A percentile compares a stretch with the other conserved stretches of the same genome.
phyloP scores from a whole-genome alignment of 2,797 vertebrate species.

The Epinephelus awoara region DNA sequence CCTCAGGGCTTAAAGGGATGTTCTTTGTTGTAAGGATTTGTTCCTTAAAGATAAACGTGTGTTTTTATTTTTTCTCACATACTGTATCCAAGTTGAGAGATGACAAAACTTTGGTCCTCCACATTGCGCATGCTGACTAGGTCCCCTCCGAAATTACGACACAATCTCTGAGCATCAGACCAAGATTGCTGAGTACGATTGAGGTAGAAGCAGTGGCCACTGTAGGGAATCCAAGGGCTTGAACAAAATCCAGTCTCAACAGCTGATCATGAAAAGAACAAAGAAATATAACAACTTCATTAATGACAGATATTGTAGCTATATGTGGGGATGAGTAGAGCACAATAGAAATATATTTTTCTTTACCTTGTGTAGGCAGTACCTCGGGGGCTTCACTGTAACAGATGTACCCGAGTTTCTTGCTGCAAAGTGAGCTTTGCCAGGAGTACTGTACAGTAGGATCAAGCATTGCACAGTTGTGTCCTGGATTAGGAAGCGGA shows the following conservation, averaged over 20 bases:
- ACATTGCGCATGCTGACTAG: conserved; percentile 89
- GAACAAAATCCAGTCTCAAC: conserved; percentile 79
- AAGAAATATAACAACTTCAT: neutral
- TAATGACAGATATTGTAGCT: neutral
- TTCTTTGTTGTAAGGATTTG: neutral
- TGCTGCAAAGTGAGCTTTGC: conserved; percentile 87
- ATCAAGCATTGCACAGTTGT: conserved; percentile 87
- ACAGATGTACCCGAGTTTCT: conserved; percentile 92
- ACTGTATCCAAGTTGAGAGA: conserved; percentile 93
- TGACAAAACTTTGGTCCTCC: conserved; percentile 91
- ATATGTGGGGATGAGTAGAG: neutral
- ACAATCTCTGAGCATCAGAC: conserved; percentile 85
- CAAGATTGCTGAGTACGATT: conserved; percentile 85
- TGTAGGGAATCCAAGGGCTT: conserved; percentile 89
- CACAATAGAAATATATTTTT: conserved; percentile 16
- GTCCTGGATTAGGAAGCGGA: conserved; percentile 87
- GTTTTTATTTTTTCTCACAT: neutral
- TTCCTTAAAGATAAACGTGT: neutral
- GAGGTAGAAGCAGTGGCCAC: conserved; percentile 90
- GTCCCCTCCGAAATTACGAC: conserved; percentile 89
- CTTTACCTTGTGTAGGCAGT: conserved; percentile 35
- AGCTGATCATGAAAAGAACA: conserved; percentile 47
- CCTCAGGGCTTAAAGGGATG: neutral
- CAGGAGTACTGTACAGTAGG: conserved; percentile 85
- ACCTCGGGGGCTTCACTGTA: conserved; percentile 57